A percentile compares a stretch with the other conserved stretches of the same genome.
Conservation (phyloP, 2,113 vertebrate genomes). For the Sceloporus undulatus region DNA sequence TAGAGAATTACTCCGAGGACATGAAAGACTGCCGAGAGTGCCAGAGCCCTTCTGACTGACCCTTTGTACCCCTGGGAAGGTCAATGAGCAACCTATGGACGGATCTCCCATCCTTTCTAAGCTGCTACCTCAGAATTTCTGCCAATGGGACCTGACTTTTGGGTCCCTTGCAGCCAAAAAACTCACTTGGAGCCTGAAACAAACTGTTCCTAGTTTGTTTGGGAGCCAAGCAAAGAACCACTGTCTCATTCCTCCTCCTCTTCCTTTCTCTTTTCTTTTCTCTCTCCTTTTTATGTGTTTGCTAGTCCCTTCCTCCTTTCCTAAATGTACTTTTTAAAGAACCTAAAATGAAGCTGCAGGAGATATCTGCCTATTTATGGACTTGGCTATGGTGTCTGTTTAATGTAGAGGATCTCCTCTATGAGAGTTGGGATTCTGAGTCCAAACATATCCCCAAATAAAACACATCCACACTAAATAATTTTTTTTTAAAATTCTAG, state of each 20-base stretch:
- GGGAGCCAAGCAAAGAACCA: not conserved
- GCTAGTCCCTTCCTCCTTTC: not conserved
- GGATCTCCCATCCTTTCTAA: not conserved
- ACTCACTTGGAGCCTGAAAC: too few species aligned
- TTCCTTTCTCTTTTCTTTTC: not conserved
- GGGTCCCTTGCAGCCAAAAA: not conserved
- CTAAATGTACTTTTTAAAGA: not conserved
- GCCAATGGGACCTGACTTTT: not conserved
- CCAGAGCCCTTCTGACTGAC: conserved; percentile 79
- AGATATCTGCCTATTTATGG: not conserved
- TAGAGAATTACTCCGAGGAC: conserved; percentile 85
- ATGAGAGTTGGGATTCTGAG: not conserved
- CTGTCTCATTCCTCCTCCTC: not conserved
- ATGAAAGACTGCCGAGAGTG: conserved; percentile 82
- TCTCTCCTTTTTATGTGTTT: not conserved
- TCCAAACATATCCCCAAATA: too few species aligned
- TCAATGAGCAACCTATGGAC: not conserved
- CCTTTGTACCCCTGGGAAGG: not conserved
- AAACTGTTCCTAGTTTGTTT: not conserved
- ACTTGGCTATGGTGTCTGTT: not conserved
- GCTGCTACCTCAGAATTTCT: conserved; percentile 23
- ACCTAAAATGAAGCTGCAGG: conserved; percentile 48
- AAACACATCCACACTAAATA: too few species aligned
- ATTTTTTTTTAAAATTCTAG: too few species aligned
- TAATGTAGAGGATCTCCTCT: not conserved